These are phyloP conservation scores for Heliothis subflexa DNA, from an alignment of 1,140 invertebrate species.

Conservation along the genomic window DNA sequence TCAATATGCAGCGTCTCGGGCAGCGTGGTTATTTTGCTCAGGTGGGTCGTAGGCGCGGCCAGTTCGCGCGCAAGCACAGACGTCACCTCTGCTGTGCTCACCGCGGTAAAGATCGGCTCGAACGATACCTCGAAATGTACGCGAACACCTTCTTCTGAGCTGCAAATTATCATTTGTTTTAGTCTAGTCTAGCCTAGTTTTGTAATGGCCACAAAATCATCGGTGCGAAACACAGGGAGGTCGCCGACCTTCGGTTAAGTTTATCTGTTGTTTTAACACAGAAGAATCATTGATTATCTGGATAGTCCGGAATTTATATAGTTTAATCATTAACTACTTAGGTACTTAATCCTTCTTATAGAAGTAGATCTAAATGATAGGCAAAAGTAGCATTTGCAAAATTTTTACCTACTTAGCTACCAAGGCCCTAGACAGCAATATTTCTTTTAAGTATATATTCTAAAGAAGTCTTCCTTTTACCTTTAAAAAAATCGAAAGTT, in stretches of 20 bases:
- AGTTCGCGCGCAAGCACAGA: constrained; percentile 68
- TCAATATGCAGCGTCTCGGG: constrained; percentile 75
- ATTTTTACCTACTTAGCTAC: too few species aligned
- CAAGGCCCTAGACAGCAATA: too few species aligned
- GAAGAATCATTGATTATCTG: not conserved
- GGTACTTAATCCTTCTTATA: too few species aligned
- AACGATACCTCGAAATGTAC: constrained; percentile 82
- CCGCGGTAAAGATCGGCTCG: constrained; percentile 81
- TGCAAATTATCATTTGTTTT: constrained; percentile 52
- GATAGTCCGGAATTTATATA: not conserved
- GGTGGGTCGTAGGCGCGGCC: constrained; percentile 53
- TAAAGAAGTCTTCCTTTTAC: too few species aligned
- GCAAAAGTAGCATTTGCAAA: too few species aligned
- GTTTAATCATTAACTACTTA: too few species aligned
- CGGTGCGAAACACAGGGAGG: not conserved
- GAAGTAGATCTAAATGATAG: too few species aligned
- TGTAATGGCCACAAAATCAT: not conserved
- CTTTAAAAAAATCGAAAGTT: too few species aligned
- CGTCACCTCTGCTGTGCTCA: constrained; percentile 72
- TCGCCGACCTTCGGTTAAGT: not conserved
- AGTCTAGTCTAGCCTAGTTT: constrained; percentile 13
- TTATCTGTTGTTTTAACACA: not conserved
- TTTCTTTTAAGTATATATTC: too few species aligned
- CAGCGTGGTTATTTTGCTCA: constrained; percentile 59
- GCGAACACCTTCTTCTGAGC: constrained; percentile 70